Conservation (phyloP, 2,888 invertebrate genomes). For the Ceratothoa steindachneri region DNA sequence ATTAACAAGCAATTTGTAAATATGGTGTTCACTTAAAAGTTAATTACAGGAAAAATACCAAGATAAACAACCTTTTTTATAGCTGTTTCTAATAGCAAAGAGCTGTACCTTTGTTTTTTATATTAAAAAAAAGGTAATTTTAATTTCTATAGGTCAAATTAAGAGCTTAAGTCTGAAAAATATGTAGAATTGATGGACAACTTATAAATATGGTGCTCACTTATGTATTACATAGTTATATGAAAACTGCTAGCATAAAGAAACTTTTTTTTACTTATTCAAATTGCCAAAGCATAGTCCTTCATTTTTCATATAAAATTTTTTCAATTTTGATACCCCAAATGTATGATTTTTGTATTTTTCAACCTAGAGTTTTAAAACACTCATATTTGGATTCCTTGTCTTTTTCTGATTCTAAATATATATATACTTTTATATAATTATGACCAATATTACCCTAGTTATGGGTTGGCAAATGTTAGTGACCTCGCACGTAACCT, state of each 20-base stretch:
- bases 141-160: neutral
- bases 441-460: neutral
- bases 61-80: no score
- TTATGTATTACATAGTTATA: neutral
- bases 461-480: neutral
- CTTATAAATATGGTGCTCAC: neutral
- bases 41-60: no score
- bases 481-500: neutral
- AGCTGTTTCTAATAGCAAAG: no score
- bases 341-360: neutral
- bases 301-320: neutral
- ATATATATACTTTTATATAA: neutral
- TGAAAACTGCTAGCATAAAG: neutral
- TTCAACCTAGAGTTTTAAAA: neutral
- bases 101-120: neutral
- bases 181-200: neutral
- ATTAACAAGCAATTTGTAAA: no score
- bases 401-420: neutral
- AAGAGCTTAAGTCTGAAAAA: neutral
- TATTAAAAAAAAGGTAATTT: neutral
- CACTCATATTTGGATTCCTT: neutral
- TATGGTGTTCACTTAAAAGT: no score
- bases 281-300: neutral
- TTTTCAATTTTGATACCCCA: conserved; percentile 9
- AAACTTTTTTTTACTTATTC: neutral